These are phyloP conservation scores for Sciaenops ocellatus DNA, from an alignment of 2,797 vertebrate genomes.

Conservation along the genomic window DNA sequence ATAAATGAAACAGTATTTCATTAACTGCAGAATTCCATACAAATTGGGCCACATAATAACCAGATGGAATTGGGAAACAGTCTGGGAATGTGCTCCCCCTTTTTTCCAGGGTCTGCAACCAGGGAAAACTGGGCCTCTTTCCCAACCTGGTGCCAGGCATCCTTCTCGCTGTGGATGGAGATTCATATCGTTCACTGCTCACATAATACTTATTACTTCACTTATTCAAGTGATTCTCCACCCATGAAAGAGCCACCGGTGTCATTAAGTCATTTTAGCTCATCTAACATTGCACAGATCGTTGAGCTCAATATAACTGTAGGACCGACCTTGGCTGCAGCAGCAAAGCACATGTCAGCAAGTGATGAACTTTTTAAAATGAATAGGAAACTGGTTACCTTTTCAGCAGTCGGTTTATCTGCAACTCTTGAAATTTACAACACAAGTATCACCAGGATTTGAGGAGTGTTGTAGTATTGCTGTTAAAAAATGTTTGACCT, in stretches of 20 bases:
- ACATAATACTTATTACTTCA: constrained; percentile 22
- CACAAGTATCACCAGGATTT: background rate
- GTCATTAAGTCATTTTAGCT: constrained; percentile 24
- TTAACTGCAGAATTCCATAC: constrained; percentile 79
- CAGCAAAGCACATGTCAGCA: background rate
- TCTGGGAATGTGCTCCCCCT: constrained; percentile 77
- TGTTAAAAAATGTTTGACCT: background rate
- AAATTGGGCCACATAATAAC: constrained; percentile 79
- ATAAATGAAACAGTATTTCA: constrained; percentile 70
- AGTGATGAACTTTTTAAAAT: background rate
- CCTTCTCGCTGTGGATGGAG: constrained; percentile 43
- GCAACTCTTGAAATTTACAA: background rate
- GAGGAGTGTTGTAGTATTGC: background rate
- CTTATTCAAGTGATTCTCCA: constrained; percentile 11
- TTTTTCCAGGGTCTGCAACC: constrained; percentile 66
- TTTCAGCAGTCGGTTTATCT: background rate
- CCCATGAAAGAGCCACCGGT: background rate
- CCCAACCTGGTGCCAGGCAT: constrained; percentile 68
- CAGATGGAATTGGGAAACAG: constrained; percentile 79
- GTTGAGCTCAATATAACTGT: constrained; percentile 23
- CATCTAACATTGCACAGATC: constrained; percentile 10
- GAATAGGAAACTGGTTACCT: background rate
- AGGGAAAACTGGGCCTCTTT: constrained; percentile 71
- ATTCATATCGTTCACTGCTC: constrained; percentile 34
- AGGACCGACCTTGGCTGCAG: constrained; percentile 38